phyloP scores from a whole-genome alignment of 2,888 invertebrate species.

The Pristionchus exspectatus region DNA sequence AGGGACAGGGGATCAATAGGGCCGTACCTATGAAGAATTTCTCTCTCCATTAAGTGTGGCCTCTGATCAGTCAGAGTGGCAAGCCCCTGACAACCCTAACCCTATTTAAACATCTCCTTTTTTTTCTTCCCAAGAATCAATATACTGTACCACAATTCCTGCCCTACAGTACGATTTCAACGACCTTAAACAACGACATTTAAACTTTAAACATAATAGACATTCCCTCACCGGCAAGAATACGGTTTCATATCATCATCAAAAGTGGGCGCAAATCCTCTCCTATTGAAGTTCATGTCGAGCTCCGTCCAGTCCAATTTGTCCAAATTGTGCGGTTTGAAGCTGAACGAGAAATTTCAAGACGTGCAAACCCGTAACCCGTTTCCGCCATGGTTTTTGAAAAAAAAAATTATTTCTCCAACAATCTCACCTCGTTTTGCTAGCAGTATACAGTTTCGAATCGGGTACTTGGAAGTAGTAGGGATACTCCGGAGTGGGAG shows the following conservation, averaged over 20 bases:
- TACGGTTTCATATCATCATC: slow-evolving; percentile 74
- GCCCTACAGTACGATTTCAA: no score
- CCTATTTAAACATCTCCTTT: no score
- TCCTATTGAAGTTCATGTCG: slow-evolving; percentile 68
- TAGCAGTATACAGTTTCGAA: slow-evolving; percentile 68
- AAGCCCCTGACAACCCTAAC: no score
- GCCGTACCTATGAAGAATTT: no score
- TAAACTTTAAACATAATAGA: not conserved
- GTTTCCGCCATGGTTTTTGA: no score
- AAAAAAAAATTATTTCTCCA: not conserved
- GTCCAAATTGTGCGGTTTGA: slow-evolving; percentile 75
- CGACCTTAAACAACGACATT: no score
- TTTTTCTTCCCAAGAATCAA: no score
- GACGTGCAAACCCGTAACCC: not conserved
- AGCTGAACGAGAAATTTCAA: slow-evolving; percentile 56
- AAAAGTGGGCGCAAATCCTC: slow-evolving; percentile 64
- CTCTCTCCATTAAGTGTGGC: no score
- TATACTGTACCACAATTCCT: no score
- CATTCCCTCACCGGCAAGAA: slow-evolving; percentile 61
- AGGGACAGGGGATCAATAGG: not conserved
- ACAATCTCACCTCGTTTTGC: slow-evolving; percentile 68
- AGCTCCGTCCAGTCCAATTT: slow-evolving; percentile 75
- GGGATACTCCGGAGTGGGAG: slow-evolving; percentile 56
- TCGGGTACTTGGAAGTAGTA: slow-evolving; percentile 74
- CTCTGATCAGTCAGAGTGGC: no score